Evolutionary conservation across 2,797 vertebrate genomes (phyloP).

Genomic region (Paedocypris micromegethes): DNA sequence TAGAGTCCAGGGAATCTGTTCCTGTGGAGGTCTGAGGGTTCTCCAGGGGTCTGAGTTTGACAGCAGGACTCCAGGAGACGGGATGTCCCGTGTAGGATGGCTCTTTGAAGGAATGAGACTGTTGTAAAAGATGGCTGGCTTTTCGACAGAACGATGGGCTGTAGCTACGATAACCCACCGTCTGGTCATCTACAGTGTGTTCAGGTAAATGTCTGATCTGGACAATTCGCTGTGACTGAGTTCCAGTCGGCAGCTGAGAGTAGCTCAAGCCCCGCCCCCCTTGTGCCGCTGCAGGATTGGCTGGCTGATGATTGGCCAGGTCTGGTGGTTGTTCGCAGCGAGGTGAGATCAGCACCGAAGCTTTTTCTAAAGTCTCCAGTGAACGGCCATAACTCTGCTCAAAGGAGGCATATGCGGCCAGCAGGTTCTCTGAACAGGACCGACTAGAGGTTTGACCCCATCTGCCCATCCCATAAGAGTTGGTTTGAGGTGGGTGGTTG

Average conservation of each 20-base stretch:
- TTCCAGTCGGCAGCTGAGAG: slow-evolving; percentile 19
- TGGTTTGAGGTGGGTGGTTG: slow-evolving; percentile 44
- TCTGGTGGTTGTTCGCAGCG: slow-evolving; percentile 52
- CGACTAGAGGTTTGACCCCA: slow-evolving; percentile 50
- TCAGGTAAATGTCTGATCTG: slow-evolving; percentile 38
- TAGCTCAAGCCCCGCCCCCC: slow-evolving; percentile 5
- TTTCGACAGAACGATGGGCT: slow-evolving; percentile 81
- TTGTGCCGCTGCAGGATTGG: slow-evolving; percentile 6
- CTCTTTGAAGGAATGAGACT: slow-evolving; percentile 79
- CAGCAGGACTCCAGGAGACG: slow-evolving; percentile 52
- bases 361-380: slow-evolving; percentile 74
- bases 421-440: slow-evolving; percentile 76
- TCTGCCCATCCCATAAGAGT: slow-evolving; percentile 55
- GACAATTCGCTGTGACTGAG: slow-evolving; percentile 52
- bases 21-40: slow-evolving; percentile 41
- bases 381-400: slow-evolving; percentile 73
- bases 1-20: slow-evolving; percentile 53
- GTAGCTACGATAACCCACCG: slow-evolving; percentile 81
- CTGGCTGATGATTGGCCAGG: slow-evolving; percentile 15
- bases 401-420: slow-evolving; percentile 68
- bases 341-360: slow-evolving; percentile 64
- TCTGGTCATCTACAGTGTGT: slow-evolving; percentile 70
- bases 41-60: slow-evolving; percentile 51
- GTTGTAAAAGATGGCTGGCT: slow-evolving; percentile 74
- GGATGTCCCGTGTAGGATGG: slow-evolving; percentile 65